Evolutionary conservation across 1,140 invertebrate genomes (phyloP).

Genomic region (Ceratina calcarata): DNA sequence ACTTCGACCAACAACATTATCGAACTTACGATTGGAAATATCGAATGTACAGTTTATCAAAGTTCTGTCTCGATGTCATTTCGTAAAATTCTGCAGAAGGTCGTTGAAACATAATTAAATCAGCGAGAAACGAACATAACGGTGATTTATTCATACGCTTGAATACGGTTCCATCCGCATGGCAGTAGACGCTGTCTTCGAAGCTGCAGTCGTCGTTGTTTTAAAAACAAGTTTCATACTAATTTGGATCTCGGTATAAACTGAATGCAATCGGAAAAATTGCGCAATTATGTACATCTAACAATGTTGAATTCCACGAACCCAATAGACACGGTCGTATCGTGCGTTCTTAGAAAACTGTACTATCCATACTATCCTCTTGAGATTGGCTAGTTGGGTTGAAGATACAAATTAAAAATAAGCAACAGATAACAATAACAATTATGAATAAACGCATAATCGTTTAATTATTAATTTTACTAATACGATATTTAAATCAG

Average conservation of each 20-base stretch:
- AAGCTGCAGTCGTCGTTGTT: neutral
- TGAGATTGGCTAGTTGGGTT: neutral
- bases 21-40: neutral
- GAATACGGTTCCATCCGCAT: neutral
- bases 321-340: neutral
- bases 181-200: neutral
- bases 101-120: neutral
- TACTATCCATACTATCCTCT: neutral
- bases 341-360: neutral
- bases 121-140: neutral
- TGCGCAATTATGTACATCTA: neutral
- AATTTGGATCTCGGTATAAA: neutral
- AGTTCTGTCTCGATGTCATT: neutral
- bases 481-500: no score
- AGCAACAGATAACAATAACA: neutral
- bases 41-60: neutral
- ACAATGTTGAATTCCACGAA: neutral
- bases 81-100: neutral
- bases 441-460: neutral
- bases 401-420: neutral
- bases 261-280: neutral
- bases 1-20: neutral
- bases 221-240: neutral
- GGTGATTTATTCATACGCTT: neutral
- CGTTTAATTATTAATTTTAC: neutral